Conservation (phyloP, 2,888 invertebrate species). For the Cephus sareptanus region DNA sequence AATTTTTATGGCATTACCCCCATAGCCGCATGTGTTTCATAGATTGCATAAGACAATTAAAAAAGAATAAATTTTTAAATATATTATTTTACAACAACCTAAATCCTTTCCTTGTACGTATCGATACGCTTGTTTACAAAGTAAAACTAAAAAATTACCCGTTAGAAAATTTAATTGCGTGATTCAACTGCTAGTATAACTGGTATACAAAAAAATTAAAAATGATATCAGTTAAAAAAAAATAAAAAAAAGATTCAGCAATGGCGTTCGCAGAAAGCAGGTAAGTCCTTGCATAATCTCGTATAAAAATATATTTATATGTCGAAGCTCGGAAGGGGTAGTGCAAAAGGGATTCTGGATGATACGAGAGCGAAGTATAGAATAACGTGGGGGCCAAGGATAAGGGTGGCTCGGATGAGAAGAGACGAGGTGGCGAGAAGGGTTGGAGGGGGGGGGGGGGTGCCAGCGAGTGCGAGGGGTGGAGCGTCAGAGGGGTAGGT, state of each 20-base stretch:
- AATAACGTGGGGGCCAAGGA: constrained; percentile 42
- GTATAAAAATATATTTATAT: constrained; percentile 36
- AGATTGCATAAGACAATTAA: not conserved
- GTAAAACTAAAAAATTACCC: not conserved
- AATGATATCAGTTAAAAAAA: not conserved
- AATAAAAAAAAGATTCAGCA: not conserved
- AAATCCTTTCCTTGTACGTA: not conserved
- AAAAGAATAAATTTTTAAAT: not conserved
- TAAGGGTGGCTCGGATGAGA: constrained; percentile 41
- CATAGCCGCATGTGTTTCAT: not conserved
- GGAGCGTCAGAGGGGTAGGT: constrained; percentile 48
- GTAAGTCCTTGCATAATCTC: not conserved
- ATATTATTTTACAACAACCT: not conserved
- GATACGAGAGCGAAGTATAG: constrained; percentile 45
- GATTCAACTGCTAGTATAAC: not conserved
- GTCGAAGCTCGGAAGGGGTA: constrained; percentile 38
- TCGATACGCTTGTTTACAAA: not conserved
- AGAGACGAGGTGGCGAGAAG: constrained; percentile 28
- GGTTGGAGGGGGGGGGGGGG: constrained; percentile 15
- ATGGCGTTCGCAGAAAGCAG: not conserved
- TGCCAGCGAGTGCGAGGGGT: constrained; percentile 20
- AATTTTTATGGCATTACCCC: not conserved
- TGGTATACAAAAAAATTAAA: not conserved
- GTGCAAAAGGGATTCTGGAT: constrained; percentile 18
- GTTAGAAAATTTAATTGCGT: not conserved